Conservation (phyloP, 2,888 invertebrate species). For the Agriotes lineatus region DNA sequence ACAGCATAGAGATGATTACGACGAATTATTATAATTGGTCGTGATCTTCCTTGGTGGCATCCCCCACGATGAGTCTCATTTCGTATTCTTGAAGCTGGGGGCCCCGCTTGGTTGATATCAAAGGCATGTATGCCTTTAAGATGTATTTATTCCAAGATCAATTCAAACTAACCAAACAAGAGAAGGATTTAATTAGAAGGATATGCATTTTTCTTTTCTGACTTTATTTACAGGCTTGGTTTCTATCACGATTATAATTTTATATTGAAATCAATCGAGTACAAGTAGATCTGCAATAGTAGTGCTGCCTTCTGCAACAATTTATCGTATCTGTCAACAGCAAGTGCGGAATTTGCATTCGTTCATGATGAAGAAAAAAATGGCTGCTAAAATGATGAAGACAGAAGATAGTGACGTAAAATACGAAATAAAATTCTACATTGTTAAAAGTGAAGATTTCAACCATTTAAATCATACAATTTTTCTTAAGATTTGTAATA, state of each 20-base stretch:
- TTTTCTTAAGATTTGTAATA: neutral
- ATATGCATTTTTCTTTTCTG: neutral
- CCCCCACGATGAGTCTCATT: neutral
- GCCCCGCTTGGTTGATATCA: neutral
- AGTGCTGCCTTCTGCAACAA: neutral
- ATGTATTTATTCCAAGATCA: constrained; percentile 1
- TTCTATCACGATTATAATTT: neutral
- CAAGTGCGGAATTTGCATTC: neutral
- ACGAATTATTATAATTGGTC: neutral
- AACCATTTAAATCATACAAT: neutral
- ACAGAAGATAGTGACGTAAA: constrained; percentile 3
- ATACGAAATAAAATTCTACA: neutral
- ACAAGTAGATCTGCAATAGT: neutral
- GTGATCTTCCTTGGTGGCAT: neutral
- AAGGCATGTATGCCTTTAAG: neutral
- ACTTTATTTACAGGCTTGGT: neutral
- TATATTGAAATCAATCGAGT: neutral
- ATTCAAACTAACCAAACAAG: neutral
- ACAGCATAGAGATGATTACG: neutral
- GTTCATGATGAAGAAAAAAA: neutral
- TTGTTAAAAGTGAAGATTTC: neutral
- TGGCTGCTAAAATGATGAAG: neutral
- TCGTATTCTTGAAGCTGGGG: neutral
- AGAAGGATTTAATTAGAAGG: neutral
- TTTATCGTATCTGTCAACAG: neutral